Base-by-base conservation (phyloP, 1,140 invertebrate species). In the Ceratitis capitata region DNA sequence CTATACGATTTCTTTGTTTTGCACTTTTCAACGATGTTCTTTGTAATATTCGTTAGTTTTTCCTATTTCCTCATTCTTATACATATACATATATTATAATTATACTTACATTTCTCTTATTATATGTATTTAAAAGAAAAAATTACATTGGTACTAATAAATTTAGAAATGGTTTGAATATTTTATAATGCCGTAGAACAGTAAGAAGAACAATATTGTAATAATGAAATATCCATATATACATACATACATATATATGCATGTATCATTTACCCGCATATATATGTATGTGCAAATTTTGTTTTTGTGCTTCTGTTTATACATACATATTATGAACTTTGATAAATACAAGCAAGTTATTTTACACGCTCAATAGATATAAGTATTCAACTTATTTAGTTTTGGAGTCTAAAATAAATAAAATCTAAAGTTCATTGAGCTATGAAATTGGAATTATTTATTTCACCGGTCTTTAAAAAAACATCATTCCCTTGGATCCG, bases 381-480 rank as follows among this genome's bases (percentile, higher is more conserved):
- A 69, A 69, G 64, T 26, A 69, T 69, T 9, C 51, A 56, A 14
- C 64, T 39, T 78, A 78, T 45, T 78, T 78, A 78, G 69, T 78
- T n/a, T 78, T 78, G 69, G n/a, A n/a, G n/a, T n/a, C n/a, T n/a
- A n/a, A 78, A 45, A 78, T 78, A n/a, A 78, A 78, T 78, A 78
- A 78, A 78, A 19, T 45, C 19, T 78, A 19, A 78, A 78, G 69
- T 78, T 78, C 69, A 78, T 78, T 19, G 39, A 78, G 64, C 29
- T 39, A 69, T 39, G 19, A 69, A 6, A 69, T 35, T 42, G 6
- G 16, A 69, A n/a, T 69, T 39, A 1, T 10, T 64, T n/a, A n/a
- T n/a, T n/a, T n/a, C n/a, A n/a, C n/a, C n/a, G n/a, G n/a, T n/a
- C n/a, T n/a, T n/a, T n/a, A n/a, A n/a, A n/a, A n/a, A n/a, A n/a